These are phyloP conservation scores for Callorhinus ursinus DNA, from an alignment of 2,113 vertebrate species.

Conservation along the genomic window DNA sequence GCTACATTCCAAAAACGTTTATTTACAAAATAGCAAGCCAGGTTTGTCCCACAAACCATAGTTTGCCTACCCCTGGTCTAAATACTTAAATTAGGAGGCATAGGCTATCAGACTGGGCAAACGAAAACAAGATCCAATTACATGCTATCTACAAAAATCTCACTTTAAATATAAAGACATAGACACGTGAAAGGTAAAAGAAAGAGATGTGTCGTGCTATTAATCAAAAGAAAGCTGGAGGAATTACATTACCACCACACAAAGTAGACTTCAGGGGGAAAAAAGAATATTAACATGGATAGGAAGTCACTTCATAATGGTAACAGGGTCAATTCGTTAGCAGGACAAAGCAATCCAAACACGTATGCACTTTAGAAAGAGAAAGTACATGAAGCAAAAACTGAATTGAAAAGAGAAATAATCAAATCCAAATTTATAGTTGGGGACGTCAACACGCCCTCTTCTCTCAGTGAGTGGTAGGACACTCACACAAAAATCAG, in stretches of 20 bases:
- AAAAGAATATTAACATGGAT: background rate
- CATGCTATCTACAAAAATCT: background rate
- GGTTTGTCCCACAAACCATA: background rate
- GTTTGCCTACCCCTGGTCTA: background rate
- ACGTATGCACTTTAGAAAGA: background rate
- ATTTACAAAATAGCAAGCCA: background rate
- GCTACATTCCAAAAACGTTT: background rate
- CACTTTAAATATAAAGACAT: background rate
- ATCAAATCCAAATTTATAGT: background rate
- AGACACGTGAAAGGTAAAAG: background rate
- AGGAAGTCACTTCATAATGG: background rate
- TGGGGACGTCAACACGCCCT: background rate
- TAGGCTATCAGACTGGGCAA: background rate
- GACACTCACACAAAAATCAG: background rate
- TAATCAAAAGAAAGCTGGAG: background rate
- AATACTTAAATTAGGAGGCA: background rate
- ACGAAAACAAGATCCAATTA: background rate
- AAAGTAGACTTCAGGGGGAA: background rate
- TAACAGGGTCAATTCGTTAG: too few relatives aligned
- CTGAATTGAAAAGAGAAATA: background rate
- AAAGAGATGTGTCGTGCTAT: background rate
- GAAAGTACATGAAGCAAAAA: background rate
- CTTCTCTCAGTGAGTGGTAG: background rate
- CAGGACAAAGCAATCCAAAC: background rate
- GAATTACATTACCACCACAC: background rate